phyloP scores from a whole-genome alignment of 2,797 vertebrate species.

The Synaphobranchus kaupii region DNA sequence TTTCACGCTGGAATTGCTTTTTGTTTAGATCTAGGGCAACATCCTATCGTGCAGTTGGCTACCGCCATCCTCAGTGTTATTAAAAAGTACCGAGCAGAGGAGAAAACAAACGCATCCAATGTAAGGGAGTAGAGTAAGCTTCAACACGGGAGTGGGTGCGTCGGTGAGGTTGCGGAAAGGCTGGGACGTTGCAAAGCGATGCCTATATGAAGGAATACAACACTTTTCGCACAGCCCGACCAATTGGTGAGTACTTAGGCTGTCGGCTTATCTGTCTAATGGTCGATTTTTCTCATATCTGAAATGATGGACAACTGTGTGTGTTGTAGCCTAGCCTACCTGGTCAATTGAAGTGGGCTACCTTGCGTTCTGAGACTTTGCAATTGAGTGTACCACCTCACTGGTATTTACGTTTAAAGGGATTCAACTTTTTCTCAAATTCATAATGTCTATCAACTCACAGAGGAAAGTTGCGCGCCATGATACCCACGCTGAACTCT shows the following conservation, averaged over 20 bases:
- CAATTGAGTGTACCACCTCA: not conserved
- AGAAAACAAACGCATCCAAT: slow-evolving; percentile 37
- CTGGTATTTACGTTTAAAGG: not conserved
- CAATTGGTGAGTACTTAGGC: slow-evolving; percentile 27
- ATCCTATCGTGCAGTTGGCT: slow-evolving; percentile 43
- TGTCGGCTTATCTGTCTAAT: not conserved
- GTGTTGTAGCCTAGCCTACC: not conserved
- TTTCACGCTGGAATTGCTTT: slow-evolving; percentile 62
- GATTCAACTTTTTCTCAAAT: slow-evolving; percentile 1
- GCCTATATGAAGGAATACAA: slow-evolving; percentile 44
- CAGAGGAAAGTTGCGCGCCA: slow-evolving; percentile 7
- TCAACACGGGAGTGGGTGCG: slow-evolving; percentile 51
- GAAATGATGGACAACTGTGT: not conserved
- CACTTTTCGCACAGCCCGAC: slow-evolving; percentile 36
- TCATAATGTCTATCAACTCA: not conserved
- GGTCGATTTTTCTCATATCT: not conserved
- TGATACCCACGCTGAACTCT: slow-evolving; percentile 17
- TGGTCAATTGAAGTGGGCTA: not conserved
- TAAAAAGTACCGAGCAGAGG: slow-evolving; percentile 63
- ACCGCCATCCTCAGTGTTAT: slow-evolving; percentile 57
- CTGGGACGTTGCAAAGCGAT: slow-evolving; percentile 24
- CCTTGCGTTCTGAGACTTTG: not conserved
- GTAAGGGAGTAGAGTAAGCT: slow-evolving; percentile 55
- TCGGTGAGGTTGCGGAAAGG: slow-evolving; percentile 36
- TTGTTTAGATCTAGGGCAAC: slow-evolving; percentile 69